Evolutionary conservation across 1,140 invertebrate species (phyloP), one percentile per base, ranked within the genome.

Genomic region (Microvelia longipes): DNA sequence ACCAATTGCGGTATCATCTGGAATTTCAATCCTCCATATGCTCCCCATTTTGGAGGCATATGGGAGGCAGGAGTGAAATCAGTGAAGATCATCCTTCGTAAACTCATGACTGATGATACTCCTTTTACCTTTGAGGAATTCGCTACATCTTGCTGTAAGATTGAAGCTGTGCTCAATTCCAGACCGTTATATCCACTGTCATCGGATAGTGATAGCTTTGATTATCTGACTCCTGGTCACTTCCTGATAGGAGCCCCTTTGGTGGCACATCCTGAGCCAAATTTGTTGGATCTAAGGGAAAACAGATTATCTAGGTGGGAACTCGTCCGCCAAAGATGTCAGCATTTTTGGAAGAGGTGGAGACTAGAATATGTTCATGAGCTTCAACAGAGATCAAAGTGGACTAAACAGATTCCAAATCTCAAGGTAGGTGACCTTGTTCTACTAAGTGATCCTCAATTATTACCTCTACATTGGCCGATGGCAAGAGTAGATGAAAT

Each of bases 1-100:
- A 1, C 75, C 77, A 25, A 75, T 77, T 68, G 74, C 75, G 63
- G 75, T 11, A 60, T 60, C 5, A 60, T 19, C 19, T 66, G 30
- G 62, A 24, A 29, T 5, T 81, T 82, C 70, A 81, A 79, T 69
- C 80, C 81, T 1, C 77, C 81, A 24, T n/a, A 67, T 11, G 75
- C 78, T 11, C 76, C 78, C 1, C 77, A 82, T 74, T 79, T 82
- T 69, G 80, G 80, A 15, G 80, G 78, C 19, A 29, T 80, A 26
- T 81, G 79, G 75, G 81, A 82, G 72, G 73, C 75, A 2, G 77
- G 73, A 0, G 75, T 82, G 0, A 79, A 78, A 73, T 73, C 73
- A 19, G 73, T 76, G 11, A 82, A 82, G 70, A n/a, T n/a, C 71
- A 71, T 61, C 78, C 78, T 69, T 70, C 80, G 2, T 68, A 29